A percentile compares a stretch with the other conserved stretches of the same genome.
Evolutionary conservation across 2,888 invertebrate species (phyloP).

Genomic region (Cyclophora albipunctata): DNA sequence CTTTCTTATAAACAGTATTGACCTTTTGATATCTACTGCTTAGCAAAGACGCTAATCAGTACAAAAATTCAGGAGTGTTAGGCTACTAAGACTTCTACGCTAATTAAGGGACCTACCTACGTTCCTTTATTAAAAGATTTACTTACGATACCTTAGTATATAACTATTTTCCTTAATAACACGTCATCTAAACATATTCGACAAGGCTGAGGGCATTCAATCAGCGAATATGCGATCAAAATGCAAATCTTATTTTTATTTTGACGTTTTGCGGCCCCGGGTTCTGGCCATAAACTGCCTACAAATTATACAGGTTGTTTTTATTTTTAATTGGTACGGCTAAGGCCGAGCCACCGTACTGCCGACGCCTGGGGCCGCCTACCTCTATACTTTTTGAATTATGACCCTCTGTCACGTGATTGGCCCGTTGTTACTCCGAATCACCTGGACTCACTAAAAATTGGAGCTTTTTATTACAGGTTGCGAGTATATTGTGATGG

Average conservation of each 20-base stretch:
- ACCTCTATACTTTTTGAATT: conserved; percentile 47
- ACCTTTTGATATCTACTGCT: too few relatives aligned
- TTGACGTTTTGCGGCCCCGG: conserved; percentile 49
- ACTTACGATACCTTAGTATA: too few relatives aligned
- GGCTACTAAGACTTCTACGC: too few relatives aligned
- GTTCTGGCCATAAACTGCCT: conserved; percentile 59
- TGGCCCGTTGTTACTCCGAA: conserved; percentile 34
- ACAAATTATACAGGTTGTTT: conserved; percentile 67
- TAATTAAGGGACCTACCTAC: not conserved
- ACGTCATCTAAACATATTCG: conserved; percentile 4
- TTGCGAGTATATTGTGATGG: too few relatives aligned
- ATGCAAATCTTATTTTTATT: conserved; percentile 39
- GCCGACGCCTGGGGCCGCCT: conserved; percentile 53
- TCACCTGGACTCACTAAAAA: conserved; percentile 18
- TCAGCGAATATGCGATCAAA: conserved; percentile 64
- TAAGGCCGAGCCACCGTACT: conserved; percentile 59
- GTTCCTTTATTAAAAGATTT: too few relatives aligned
- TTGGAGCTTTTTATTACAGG: too few relatives aligned
- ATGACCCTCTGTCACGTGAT: conserved; percentile 65
- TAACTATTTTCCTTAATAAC: too few relatives aligned
- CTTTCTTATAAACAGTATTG: too few relatives aligned
- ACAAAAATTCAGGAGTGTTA: too few relatives aligned
- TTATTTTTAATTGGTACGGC: conserved; percentile 70
- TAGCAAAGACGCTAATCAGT: too few relatives aligned
- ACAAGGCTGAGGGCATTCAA: conserved; percentile 48